Evolutionary conservation across 2,113 vertebrate genomes (phyloP).

Genomic region (Brevimyrus niger): DNA sequence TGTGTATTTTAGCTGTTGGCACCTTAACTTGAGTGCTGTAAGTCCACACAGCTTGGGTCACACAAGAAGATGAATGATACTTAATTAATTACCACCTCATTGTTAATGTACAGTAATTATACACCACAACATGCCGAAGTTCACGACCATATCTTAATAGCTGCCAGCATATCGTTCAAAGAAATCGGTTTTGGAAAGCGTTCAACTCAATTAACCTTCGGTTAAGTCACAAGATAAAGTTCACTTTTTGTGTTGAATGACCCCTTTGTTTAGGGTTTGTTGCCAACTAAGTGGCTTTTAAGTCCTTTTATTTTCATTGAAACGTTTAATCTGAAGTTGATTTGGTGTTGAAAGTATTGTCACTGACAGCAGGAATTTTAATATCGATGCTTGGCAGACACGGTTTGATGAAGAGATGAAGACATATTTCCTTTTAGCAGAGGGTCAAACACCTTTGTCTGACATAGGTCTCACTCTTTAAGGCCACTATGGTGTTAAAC

Average conservation of each 20-base stretch:
- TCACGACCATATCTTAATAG: slow-evolving; percentile 43
- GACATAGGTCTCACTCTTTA: background rate
- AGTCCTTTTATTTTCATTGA: background rate
- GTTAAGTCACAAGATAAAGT: slow-evolving; percentile 3
- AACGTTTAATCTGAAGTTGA: background rate
- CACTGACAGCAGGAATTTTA: background rate
- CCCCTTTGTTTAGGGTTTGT: slow-evolving; percentile 47
- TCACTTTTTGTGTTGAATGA: slow-evolving; percentile 20
- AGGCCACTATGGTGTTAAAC: background rate
- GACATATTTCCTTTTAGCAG: background rate
- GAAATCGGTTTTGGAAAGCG: background rate
- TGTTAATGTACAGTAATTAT: slow-evolving; percentile 38
- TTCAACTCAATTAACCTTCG: background rate
- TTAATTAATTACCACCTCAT: slow-evolving; percentile 24
- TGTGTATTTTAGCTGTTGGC: background rate
- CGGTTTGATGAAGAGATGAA: background rate
- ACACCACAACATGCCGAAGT: slow-evolving; percentile 41
- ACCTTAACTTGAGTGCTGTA: background rate
- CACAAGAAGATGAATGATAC: slow-evolving; percentile 35
- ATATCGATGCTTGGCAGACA: background rate
- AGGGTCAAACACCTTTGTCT: background rate
- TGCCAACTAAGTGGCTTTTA: slow-evolving; percentile 14
- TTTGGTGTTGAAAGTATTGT: background rate
- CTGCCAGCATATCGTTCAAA: background rate
- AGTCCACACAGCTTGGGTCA: slow-evolving; percentile 1